phyloP scores from a whole-genome alignment of 1,140 invertebrate species.

The Bombus confusus region DNA sequence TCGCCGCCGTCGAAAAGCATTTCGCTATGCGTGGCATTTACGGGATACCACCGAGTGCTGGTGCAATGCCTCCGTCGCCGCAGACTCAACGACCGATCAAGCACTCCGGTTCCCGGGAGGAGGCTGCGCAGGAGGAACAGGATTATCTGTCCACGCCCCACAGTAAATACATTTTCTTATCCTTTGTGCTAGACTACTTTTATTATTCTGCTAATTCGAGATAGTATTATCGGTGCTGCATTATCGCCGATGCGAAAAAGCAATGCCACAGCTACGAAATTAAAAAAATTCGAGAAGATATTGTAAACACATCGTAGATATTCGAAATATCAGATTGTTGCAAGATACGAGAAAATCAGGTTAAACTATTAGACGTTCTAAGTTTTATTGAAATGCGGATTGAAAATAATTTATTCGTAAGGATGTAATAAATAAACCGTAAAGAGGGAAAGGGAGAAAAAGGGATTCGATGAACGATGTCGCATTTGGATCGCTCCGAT shows the following conservation, averaged over 20 bases:
- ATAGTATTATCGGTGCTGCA: neutral
- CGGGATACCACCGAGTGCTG: slow-evolving; percentile 75
- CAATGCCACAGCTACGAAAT: no score
- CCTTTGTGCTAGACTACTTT: no score
- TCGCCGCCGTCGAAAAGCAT: slow-evolving; percentile 79
- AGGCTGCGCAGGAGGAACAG: slow-evolving; percentile 75
- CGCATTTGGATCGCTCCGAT: neutral
- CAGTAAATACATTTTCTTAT: slow-evolving; percentile 67
- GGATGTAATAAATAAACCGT: no score
- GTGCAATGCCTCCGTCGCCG: slow-evolving; percentile 77
- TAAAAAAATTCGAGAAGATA: no score
- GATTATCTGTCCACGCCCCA: slow-evolving; percentile 78
- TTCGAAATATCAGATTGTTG: no score
- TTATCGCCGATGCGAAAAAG: no score
- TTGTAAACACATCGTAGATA: no score
- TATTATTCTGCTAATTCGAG: no score
- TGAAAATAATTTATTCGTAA: no score
- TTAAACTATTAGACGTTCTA: no score
- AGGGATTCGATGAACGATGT: neutral
- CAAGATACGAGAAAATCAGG: no score
- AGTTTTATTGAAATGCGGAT: no score
- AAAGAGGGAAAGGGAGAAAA: neutral
- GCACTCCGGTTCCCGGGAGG: slow-evolving; percentile 72
- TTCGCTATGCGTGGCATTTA: slow-evolving; percentile 81
- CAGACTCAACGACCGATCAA: slow-evolving; percentile 79